These are phyloP conservation scores for Poecilus cupreus DNA, from an alignment of 2,888 invertebrate genomes.

Conservation along the genomic window DNA sequence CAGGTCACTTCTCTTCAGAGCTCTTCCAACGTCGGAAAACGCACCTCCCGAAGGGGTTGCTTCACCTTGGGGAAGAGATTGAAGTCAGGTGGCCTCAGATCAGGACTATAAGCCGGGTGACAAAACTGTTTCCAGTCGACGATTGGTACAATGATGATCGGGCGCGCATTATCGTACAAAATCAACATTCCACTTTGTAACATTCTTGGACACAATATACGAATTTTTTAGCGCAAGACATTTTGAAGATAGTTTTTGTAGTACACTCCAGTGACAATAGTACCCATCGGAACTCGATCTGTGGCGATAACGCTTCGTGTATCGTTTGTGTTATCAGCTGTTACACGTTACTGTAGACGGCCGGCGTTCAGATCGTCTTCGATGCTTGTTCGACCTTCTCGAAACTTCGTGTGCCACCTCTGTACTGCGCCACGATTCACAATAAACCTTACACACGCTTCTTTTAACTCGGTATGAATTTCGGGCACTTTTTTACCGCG, in stretches of 20 bases:
- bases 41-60: neutral
- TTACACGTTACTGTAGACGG: no score
- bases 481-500: neutral
- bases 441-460: conserved; percentile 1
- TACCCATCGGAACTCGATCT: no score
- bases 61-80: conserved; percentile 26
- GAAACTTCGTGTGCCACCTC: conserved; percentile 4
- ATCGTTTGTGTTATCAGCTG: neutral
- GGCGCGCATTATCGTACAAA: neutral
- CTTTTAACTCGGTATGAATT: neutral
- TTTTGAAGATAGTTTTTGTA: neutral
- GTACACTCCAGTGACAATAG: neutral
- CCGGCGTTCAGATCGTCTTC: neutral
- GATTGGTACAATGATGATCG: neutral
- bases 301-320: neutral
- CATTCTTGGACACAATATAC: neutral
- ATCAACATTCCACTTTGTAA: neutral
- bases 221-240: neutral
- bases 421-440: neutral
- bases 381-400: neutral
- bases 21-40: neutral
- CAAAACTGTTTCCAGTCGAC: no score
- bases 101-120: no score
- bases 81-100: no score
- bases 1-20: neutral